phyloP scores from a whole-genome alignment of 2,888 invertebrate genomes.

The Volucella inanis region DNA sequence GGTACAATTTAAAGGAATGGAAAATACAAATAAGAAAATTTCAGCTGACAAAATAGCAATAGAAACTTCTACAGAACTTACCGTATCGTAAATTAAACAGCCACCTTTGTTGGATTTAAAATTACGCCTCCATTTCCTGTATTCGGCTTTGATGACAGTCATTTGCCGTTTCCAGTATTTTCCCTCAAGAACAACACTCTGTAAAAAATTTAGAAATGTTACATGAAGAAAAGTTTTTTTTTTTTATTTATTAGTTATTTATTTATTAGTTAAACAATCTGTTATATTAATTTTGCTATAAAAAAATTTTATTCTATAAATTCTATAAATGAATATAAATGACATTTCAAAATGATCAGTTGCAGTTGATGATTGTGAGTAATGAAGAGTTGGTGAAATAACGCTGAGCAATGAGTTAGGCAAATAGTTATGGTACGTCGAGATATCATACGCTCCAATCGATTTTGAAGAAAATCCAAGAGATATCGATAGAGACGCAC shows the following conservation, averaged over 20 bases:
- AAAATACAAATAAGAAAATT: constrained; percentile 77
- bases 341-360: too few species aligned
- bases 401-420: too few species aligned
- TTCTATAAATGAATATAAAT: too few species aligned
- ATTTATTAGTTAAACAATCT: neutral
- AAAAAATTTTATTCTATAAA: too few species aligned
- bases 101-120: constrained; percentile 89
- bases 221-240: neutral
- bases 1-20: constrained; percentile 81
- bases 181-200: constrained; percentile 99
- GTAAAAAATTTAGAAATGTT: constrained; percentile 77
- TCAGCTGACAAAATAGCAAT: neutral
- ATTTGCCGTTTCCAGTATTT: constrained; percentile 99
- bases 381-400: too few species aligned
- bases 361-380: too few species aligned
- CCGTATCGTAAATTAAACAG: constrained; percentile 88
- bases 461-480: too few species aligned
- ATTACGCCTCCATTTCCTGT: constrained; percentile 97
- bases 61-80: constrained; percentile 82
- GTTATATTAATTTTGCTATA: too few species aligned
- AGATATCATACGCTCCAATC: too few species aligned
- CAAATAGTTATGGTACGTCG: too few species aligned
- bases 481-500: too few species aligned
- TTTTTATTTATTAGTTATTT: neutral
- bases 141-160: constrained; percentile 98